phyloP scores from a whole-genome alignment of 2,113 vertebrate species.

The Leptosomus discolor region DNA sequence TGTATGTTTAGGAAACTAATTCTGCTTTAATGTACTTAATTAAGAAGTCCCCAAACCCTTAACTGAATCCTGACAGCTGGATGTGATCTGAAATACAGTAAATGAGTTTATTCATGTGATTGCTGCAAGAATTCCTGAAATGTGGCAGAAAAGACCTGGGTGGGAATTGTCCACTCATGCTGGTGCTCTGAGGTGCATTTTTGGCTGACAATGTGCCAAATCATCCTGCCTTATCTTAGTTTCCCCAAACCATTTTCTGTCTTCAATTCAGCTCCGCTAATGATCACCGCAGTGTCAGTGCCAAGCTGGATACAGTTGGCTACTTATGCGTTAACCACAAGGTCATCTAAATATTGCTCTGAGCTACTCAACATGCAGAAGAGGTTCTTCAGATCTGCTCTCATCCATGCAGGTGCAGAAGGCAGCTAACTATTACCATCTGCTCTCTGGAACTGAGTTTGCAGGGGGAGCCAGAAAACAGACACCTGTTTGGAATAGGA shows the following conservation, averaged over 20 bases:
- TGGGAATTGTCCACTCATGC: background rate
- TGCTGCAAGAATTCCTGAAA: background rate
- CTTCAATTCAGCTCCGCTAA: background rate
- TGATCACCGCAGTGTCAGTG: background rate
- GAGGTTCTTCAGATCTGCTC: constrained; percentile 31
- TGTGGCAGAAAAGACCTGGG: background rate
- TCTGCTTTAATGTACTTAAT: background rate
- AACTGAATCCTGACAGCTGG: background rate
- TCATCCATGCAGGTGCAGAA: constrained; percentile 56
- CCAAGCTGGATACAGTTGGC: constrained; percentile 11
- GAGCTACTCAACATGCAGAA: background rate
- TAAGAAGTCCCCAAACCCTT: background rate
- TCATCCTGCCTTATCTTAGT: background rate
- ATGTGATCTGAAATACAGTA: background rate
- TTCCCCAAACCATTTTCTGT: background rate
- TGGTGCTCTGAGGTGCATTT: background rate
- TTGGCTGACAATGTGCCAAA: background rate
- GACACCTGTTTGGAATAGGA: constrained; percentile 41
- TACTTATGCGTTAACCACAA: background rate
- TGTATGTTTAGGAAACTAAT: background rate
- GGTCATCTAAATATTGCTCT: background rate
- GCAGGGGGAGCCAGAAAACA: constrained; percentile 8
- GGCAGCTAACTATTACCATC: constrained; percentile 55
- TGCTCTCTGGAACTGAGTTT: constrained; percentile 26
- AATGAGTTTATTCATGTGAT: background rate